phyloP scores from a whole-genome alignment of 1,140 invertebrate genomes.

The Solenopsis fugax region DNA sequence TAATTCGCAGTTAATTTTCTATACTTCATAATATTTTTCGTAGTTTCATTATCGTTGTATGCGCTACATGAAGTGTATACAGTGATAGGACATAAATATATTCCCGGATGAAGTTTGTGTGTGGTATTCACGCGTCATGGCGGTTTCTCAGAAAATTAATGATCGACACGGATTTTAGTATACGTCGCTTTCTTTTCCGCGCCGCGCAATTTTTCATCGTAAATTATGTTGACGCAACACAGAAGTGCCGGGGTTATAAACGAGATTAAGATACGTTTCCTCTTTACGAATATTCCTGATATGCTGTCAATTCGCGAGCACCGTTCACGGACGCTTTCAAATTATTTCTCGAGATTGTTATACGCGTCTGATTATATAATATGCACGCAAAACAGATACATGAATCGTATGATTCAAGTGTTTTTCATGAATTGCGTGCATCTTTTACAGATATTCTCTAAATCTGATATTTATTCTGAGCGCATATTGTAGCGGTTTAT shows the following conservation, averaged over 20 bases:
- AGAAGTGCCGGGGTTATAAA: conserved; percentile 40
- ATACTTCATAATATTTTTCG: conserved; percentile 20
- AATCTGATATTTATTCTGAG: not conserved
- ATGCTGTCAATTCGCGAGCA: not conserved
- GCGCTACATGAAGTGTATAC: not conserved
- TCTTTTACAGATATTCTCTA: conserved; percentile 7
- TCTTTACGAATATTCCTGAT: conserved; percentile 16
- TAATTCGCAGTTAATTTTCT: conserved; percentile 22
- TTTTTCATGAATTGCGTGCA: not conserved
- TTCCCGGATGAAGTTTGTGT: conserved; percentile 22
- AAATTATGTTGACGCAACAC: conserved; percentile 50
- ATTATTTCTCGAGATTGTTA: conserved; percentile 23
- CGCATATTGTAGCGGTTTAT: not conserved
- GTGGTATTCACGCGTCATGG: conserved; percentile 50
- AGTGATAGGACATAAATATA: conserved; percentile 36
- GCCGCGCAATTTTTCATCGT: conserved; percentile 56
- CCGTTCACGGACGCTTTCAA: not conserved
- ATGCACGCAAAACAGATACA: no score
- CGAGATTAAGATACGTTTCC: conserved; percentile 45
- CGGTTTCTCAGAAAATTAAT: conserved; percentile 61
- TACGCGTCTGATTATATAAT: not conserved
- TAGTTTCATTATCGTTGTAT: conserved; percentile 21
- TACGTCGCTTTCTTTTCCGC: conserved; percentile 24
- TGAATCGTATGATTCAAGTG: not conserved
- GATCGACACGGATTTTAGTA: conserved; percentile 54